Conservation (phyloP, 2,888 invertebrate genomes). For the Diarsia dahlii region DNA sequence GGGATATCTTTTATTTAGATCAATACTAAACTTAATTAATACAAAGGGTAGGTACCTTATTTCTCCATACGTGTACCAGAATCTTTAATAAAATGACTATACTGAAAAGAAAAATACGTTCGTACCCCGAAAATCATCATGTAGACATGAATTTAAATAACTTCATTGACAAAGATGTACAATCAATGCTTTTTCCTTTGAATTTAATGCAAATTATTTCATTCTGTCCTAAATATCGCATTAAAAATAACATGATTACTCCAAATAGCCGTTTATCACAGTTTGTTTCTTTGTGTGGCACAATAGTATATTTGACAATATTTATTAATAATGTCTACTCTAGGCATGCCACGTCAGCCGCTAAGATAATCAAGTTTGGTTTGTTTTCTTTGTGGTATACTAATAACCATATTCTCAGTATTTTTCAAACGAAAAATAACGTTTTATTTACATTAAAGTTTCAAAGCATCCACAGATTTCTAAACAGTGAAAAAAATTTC, state of each 20-base stretch:
- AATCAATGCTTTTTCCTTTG: constrained; percentile 5
- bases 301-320: not conserved
- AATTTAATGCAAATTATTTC: constrained; percentile 8
- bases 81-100: not conserved
- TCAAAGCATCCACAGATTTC: constrained; percentile 13
- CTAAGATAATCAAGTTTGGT: not conserved
- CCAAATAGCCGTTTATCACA: constrained; percentile 1
- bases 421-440: not conserved
- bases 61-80: too few species aligned
- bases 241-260: not conserved
- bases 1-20: not conserved
- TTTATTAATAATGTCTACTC: not conserved
- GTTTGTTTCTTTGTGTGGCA: not conserved
- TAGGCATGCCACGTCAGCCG: not conserved
- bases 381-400: not conserved
- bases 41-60: not conserved
- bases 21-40: not conserved
- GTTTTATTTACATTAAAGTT: constrained; percentile 4
- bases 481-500: not conserved
- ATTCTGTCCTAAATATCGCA: not conserved
- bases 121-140: not conserved
- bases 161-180: constrained; percentile 1
- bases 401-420: not conserved
- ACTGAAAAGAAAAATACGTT: not conserved
- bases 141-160: not conserved